Percentiles rank a stretch among this genome's conserved stretches.
phyloP scores from a whole-genome alignment of 2,113 vertebrate genomes.

The Pelobates fuscus region DNA sequence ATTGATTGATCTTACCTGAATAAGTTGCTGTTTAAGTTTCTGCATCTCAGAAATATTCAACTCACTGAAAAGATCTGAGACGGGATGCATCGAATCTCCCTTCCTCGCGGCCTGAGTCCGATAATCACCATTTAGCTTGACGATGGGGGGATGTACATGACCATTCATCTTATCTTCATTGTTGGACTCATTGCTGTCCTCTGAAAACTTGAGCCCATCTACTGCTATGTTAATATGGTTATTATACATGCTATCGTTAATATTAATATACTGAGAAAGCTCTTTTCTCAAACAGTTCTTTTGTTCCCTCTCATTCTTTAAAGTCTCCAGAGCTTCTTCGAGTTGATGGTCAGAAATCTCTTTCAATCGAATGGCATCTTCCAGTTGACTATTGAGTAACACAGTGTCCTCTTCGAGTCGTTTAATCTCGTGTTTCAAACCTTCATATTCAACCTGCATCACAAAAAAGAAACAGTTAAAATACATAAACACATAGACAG shows the following conservation, averaged over 20 bases:
- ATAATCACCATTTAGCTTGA: conserved; percentile 83
- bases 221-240: conserved; percentile 89
- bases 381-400: conserved; percentile 94
- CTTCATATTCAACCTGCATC: conserved; percentile 95
- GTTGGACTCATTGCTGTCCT: conserved; percentile 74
- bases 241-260: conserved; percentile 86
- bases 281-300: conserved; percentile 95
- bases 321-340: conserved; percentile 91
- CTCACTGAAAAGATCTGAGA: conserved; percentile 96
- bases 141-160: conserved; percentile 71
- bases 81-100: conserved; percentile 81
- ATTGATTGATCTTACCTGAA: conserved; percentile 78
- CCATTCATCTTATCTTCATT: conserved; percentile 87
- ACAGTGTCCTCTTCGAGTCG: conserved; percentile 94
- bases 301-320: conserved; percentile 94
- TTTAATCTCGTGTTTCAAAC: conserved; percentile 97
- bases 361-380: conserved; percentile 91
- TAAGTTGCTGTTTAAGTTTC: conserved; percentile 94
- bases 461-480: background rate
- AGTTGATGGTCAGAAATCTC: conserved; percentile 92
- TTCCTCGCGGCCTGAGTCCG: conserved; percentile 74
- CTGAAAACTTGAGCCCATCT: conserved; percentile 87
- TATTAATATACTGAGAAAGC: conserved; percentile 87
- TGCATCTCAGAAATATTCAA: conserved; percentile 98
- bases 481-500: background rate